Evolutionary conservation across 2,113 vertebrate species (phyloP).

Genomic region (Gnathonemus echidnorhynchus): DNA sequence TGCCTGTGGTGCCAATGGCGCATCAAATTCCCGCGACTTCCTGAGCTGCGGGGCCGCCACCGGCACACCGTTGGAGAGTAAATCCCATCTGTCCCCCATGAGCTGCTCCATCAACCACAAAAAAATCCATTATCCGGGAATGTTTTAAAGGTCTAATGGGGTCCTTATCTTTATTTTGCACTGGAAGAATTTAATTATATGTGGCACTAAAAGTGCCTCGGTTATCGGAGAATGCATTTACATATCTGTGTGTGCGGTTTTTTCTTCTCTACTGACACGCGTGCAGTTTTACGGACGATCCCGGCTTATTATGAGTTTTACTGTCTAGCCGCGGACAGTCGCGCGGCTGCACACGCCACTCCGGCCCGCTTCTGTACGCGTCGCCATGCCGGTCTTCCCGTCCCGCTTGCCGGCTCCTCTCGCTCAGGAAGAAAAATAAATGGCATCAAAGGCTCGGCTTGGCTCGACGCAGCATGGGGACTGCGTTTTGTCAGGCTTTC

Average conservation of each 20-base stretch:
- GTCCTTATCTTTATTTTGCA: slow-evolving; percentile 66
- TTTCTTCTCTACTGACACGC: neutral
- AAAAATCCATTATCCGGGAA: slow-evolving; percentile 54
- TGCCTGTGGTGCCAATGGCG: slow-evolving; percentile 60
- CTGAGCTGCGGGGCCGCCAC: slow-evolving; percentile 29
- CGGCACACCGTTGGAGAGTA: slow-evolving; percentile 40
- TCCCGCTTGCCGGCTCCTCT: neutral
- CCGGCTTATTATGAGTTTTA: slow-evolving; percentile 31
- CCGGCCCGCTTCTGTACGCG: neutral
- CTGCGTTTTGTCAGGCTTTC: neutral
- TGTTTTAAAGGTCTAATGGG: slow-evolving; percentile 64
- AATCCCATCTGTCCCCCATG: slow-evolving; percentile 58
- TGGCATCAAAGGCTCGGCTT: neutral
- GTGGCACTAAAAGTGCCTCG: slow-evolving; percentile 35
- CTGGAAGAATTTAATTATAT: slow-evolving; percentile 52
- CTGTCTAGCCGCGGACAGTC: slow-evolving; percentile 22
- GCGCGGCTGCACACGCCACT: slow-evolving; percentile 2
- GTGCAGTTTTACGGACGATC: slow-evolving; percentile 25
- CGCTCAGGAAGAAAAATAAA: slow-evolving; percentile 8
- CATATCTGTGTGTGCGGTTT: slow-evolving; percentile 31
- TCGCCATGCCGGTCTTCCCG: neutral
- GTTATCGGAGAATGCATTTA: slow-evolving; percentile 39
- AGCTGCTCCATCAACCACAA: slow-evolving; percentile 56
- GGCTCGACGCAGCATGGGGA: neutral
- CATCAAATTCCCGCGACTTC: slow-evolving; percentile 52